These are phyloP conservation scores for Bombus cullumanus DNA, from an alignment of 1,140 invertebrate genomes.

Conservation along the genomic window DNA sequence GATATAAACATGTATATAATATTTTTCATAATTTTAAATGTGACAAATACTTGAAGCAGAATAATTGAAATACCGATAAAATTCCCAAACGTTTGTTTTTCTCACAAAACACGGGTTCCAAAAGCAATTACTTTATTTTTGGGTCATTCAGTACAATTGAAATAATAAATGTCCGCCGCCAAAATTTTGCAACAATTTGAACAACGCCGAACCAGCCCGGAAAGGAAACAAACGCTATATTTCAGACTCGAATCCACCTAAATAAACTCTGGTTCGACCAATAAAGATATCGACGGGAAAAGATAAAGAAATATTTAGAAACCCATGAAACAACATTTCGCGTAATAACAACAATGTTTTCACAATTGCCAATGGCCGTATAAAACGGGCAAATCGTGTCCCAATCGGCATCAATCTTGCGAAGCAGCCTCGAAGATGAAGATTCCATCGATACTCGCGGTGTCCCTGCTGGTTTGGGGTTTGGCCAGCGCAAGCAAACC, in stretches of 20 bases:
- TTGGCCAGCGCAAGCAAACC: conserved; percentile 4
- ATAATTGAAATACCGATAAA: background rate
- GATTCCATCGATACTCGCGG: conserved; percentile 48
- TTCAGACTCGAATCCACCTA: background rate
- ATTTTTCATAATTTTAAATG: background rate
- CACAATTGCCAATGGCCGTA: conserved; percentile 39
- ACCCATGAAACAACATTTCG: background rate
- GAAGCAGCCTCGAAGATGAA: conserved; percentile 53
- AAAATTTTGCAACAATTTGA: background rate
- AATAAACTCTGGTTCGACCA: background rate
- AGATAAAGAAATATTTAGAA: background rate
- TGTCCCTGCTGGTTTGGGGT: conserved; percentile 40
- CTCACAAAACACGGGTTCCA: background rate
- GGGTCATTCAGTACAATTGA: background rate
- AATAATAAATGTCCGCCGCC: background rate
- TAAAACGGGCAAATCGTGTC: conserved; percentile 12
- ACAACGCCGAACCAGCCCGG: background rate
- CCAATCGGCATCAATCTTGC: conserved; percentile 41
- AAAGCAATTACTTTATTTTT: too few relatives aligned
- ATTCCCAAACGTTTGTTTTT: background rate
- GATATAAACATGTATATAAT: background rate
- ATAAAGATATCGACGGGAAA: background rate
- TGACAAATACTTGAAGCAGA: background rate
- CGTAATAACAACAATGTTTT: conserved; percentile 21
- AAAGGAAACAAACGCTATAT: background rate